phyloP scores from a whole-genome alignment of 2,797 vertebrate species.

The Mus minutoides region DNA sequence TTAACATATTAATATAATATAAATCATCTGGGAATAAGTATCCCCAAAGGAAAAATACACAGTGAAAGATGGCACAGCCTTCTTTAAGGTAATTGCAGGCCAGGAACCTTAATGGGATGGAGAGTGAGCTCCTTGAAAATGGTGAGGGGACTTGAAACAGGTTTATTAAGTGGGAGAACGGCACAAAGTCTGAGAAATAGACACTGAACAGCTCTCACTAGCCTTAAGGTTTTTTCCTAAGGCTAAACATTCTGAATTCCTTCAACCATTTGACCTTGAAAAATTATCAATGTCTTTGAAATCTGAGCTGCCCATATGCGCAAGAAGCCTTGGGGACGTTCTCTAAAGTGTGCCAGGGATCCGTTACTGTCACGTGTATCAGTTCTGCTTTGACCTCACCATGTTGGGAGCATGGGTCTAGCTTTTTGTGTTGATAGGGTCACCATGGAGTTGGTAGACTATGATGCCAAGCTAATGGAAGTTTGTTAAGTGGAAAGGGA shows the following conservation, averaged over 20 bases:
- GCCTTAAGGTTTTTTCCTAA: not conserved
- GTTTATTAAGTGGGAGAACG: not conserved
- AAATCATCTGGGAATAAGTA: slow-evolving; percentile 36
- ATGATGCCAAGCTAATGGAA: not conserved
- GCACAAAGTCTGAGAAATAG: not conserved
- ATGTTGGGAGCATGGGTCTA: not conserved
- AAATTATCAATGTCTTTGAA: not conserved
- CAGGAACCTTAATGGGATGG: not conserved
- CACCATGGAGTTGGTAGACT: not conserved
- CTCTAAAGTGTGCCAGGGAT: not conserved
- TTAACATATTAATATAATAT: not conserved
- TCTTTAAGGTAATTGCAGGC: not conserved
- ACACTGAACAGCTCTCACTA: not conserved
- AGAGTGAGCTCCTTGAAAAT: not conserved
- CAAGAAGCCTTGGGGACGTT: not conserved
- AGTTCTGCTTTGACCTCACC: not conserved
- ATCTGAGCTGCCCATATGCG: not conserved
- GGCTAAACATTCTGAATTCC: not conserved
- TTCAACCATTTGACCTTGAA: slow-evolving; percentile 14
- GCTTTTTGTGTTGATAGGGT: not conserved
- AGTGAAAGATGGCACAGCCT: not conserved
- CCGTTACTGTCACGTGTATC: not conserved
- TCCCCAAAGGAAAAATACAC: not conserved
- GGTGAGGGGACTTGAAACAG: not conserved
- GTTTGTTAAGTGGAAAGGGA: not conserved